Evolutionary conservation across 2,797 vertebrate species (phyloP), one percentile per base, ranked within the genome.

Genomic region (Myotis vivesi): DNA sequence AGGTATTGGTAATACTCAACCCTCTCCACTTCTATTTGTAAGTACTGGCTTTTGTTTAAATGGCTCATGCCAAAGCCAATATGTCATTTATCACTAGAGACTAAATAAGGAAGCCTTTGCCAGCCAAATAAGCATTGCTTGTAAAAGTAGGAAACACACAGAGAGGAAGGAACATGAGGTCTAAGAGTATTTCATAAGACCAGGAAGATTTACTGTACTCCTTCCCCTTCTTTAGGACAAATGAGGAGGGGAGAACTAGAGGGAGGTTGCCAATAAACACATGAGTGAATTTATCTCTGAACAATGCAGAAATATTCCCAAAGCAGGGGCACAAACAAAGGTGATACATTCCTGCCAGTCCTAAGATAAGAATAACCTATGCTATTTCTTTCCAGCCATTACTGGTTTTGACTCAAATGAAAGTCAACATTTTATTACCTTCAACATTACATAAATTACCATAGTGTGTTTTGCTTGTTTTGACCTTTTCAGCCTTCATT

Each of bases 401-500:
- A 38, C 36, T 79, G 38, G 33, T 87, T 68, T 91, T 69, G 59
- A 93, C 53, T 80, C 62, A 95, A 96, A 96, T 77, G 94, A 97
- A 95, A 87, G 94, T 82, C 91, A 92, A 91, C 86, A 83, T 93
- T 96, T 95, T 96, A 96, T 97, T 96, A 77, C 79, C 87, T 93
- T 94, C 82, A 87, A 79, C 88, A 92, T 94, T 96, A 93, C 77
- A 95, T 95, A 95, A 96, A 97, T 97, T 97, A 97, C 62, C 95
- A 94, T 36, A 55, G 92, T 95, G 62, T 94, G 83, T 94, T 96
- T 96, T 95, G 93, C 79, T 90, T 88, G 91, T 94, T 95, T 95
- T 97, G 97, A 97, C 97, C 96, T 97, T 97, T 97, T 97, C 96
- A 97, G 86, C 75, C 96, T 97, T 96, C 89, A 55, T 95, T 92